Evolutionary conservation across 2,113 vertebrate genomes (phyloP).

Genomic region (Procapra przewalskii): DNA sequence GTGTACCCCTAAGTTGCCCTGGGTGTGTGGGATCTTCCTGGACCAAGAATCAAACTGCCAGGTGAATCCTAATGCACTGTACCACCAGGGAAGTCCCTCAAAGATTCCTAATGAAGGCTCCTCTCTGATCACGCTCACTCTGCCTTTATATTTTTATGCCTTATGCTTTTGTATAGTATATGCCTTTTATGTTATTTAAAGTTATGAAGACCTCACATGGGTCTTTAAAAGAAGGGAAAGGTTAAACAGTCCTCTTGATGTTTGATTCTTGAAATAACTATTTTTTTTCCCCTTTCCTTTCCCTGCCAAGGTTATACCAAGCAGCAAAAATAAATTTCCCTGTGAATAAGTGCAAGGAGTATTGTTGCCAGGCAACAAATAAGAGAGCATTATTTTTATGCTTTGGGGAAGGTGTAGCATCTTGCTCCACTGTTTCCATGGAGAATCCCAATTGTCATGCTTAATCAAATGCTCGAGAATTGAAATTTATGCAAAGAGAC

Average conservation of each 20-base stretch:
- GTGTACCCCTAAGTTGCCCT: fast-evolving
- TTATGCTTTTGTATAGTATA: background rate
- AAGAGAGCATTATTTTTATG: constrained; percentile 52
- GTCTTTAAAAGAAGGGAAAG: background rate
- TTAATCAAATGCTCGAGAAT: constrained; percentile 26
- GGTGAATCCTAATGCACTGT: background rate
- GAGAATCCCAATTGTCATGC: constrained; percentile 48
- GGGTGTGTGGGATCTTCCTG: background rate
- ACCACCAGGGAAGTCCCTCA: background rate
- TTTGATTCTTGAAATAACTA: background rate
- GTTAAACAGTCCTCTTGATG: background rate
- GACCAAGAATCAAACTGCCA: background rate
- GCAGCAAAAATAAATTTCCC: constrained; percentile 48
- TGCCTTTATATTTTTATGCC: background rate
- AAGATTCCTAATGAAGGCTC: background rate
- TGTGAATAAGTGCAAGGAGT: constrained; percentile 35
- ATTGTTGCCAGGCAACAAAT: constrained; percentile 62
- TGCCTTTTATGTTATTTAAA: background rate
- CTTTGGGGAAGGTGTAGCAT: constrained; percentile 2
- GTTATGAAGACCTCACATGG: background rate
- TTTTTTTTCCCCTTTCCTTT: background rate
- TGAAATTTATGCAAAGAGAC: constrained; percentile 30
- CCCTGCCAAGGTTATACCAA: background rate
- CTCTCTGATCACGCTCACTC: background rate
- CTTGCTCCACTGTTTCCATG: constrained; percentile 52